These are phyloP conservation scores for Drosophila hawaiiensis DNA, from an alignment of 2,888 invertebrate genomes.

Conservation along the genomic window DNA sequence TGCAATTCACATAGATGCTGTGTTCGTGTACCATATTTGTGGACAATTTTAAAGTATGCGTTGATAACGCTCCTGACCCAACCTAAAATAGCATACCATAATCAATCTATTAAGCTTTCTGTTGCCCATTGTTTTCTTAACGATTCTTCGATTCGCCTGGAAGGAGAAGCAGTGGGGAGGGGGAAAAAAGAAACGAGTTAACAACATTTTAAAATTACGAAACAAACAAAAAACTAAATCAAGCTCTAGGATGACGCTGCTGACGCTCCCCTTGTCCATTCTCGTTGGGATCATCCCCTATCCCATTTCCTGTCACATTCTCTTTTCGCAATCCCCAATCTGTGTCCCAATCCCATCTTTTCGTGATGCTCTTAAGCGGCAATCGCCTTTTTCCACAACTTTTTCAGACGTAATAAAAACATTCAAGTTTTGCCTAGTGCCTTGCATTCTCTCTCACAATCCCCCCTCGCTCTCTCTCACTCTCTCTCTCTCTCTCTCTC, in stretches of 20 bases:
- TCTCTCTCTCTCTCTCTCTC: not conserved
- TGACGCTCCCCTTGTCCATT: constrained; percentile 11
- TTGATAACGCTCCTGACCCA: not conserved
- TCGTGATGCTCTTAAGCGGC: constrained; percentile 74
- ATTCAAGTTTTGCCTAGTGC: constrained; percentile 70
- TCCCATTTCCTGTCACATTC: constrained; percentile 1
- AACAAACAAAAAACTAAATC: constrained; percentile 69
- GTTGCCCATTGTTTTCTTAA: not conserved
- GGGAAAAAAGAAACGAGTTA: constrained; percentile 40
- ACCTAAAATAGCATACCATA: not conserved
- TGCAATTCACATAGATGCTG: not conserved
- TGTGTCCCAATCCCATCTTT: constrained; percentile 16
- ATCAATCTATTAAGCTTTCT: not conserved
- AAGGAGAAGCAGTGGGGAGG: too few species aligned
- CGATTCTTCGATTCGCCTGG: not conserved
- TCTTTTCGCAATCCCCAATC: constrained; percentile 1
- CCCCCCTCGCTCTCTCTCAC: not conserved
- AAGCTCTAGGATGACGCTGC: constrained; percentile 50
- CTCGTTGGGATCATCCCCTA: constrained; percentile 4
- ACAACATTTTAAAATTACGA: constrained; percentile 71
- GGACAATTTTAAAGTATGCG: not conserved
- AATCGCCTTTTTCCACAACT: constrained; percentile 79
- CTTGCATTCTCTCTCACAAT: constrained; percentile 29
- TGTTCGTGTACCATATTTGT: not conserved
- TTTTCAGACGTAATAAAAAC: constrained; percentile 79